Evolutionary conservation across 1,140 invertebrate genomes (phyloP).

Genomic region (Drosophila leontia): DNA sequence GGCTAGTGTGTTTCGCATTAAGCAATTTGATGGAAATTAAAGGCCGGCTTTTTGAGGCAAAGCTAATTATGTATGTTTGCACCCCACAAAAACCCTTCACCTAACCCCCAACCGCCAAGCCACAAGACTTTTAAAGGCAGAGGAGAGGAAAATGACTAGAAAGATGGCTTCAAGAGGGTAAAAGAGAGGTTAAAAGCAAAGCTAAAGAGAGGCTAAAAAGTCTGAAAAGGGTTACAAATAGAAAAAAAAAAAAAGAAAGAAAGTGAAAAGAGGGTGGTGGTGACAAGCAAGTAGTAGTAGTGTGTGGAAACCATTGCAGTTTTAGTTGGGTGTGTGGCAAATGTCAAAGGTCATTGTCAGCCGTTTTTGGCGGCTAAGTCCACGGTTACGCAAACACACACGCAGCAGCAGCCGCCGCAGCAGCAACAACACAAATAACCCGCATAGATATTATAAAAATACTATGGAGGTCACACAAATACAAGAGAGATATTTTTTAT

Average conservation of each 20-base stretch:
- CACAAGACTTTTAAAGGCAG: not conserved
- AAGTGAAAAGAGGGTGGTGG: too few relatives aligned
- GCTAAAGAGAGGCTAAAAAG: not conserved
- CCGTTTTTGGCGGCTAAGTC: slow-evolving; percentile 45
- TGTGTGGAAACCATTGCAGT: slow-evolving; percentile 23
- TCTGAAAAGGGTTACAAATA: too few relatives aligned
- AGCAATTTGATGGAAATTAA: slow-evolving; percentile 39
- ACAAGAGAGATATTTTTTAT: not conserved
- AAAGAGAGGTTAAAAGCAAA: not conserved
- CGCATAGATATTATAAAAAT: slow-evolving; percentile 12
- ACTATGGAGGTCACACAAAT: slow-evolving; percentile 23
- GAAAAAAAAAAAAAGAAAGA: not conserved
- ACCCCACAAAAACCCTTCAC: not conserved
- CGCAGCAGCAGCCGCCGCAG: slow-evolving; percentile 1
- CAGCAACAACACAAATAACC: slow-evolving; percentile 4
- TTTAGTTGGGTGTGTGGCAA: slow-evolving; percentile 35
- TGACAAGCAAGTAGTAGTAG: not conserved
- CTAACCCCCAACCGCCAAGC: not conserved
- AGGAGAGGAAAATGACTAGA: not conserved
- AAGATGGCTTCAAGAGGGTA: not conserved
- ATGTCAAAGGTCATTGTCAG: slow-evolving; percentile 78
- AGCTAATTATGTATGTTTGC: slow-evolving; percentile 30
- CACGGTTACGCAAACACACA: slow-evolving; percentile 61
- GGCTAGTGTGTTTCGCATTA: slow-evolving; percentile 29
- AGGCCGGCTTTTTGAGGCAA: slow-evolving; percentile 27